Evolutionary conservation across 2,888 invertebrate species (phyloP), one percentile per base, ranked within the genome.

Genomic region (Heteromurus nitidus): DNA sequence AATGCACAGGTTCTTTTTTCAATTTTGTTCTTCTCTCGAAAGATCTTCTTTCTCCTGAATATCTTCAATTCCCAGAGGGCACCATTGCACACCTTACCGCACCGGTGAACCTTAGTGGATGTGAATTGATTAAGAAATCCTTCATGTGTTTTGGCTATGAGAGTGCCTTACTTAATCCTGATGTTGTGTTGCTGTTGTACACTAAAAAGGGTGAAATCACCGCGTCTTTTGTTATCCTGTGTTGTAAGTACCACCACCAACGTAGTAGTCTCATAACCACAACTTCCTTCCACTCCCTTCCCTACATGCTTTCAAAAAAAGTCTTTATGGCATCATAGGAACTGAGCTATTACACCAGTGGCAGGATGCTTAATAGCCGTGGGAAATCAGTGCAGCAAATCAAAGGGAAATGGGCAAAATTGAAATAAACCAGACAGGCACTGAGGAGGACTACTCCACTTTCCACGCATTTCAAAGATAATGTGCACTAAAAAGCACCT

Each of bases 301-400:
- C 30, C 20, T 55, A 55, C 26, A 26, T 24, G 26, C 26, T 55
- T 55, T n/a, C n/a, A n/a, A n/a, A 18, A 55, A 55, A 53, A 60
- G 30, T 30, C 30, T 28, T 30, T 60, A 30, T 24, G 22, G 13
- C 11, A 60, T 60, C 28, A 13, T 26, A 26, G 60, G 44, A 26
- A 47, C 44, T 24, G 36, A 47, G 26, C 47, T 44, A 47, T 30
- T 62, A 62, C 18, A 16, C 7, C 5, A 22, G 62, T 30, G 28
- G 44, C 65, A 67, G 65, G 65, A 67, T 67, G 65, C 44, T 24
- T 67, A 67, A 47, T 67, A 67, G 65, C 47, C 65, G 65, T 67
- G 65, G 65, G 65, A 67, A 67, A 67, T 67, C 65, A 67, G 47
- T 36, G 64, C 13, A 20, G 55, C 55, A 55, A 55, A 55, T 55